phyloP scores from a whole-genome alignment of 2,113 vertebrate species.

The cat (Felis catus) region DNA sequence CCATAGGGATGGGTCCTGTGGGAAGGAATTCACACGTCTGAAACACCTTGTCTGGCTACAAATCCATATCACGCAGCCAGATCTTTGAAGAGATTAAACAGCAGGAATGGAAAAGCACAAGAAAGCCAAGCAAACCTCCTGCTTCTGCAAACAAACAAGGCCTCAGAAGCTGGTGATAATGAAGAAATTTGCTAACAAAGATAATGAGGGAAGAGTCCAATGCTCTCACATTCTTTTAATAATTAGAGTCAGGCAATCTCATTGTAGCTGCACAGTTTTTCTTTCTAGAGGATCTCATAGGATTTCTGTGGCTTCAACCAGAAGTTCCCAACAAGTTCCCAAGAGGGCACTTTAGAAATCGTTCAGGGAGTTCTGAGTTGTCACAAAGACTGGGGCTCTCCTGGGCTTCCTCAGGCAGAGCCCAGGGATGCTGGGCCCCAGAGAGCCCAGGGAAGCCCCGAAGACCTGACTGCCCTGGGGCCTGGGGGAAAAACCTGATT shows the following conservation, averaged over 20 bases:
- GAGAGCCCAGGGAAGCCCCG: background rate
- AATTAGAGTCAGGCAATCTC: background rate
- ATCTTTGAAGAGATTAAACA: slow-evolving; percentile 26
- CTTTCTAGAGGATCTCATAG: background rate
- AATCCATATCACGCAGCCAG: background rate
- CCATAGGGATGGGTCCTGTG: background rate
- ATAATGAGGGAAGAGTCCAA: background rate
- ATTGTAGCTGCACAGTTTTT: background rate
- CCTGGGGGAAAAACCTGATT: background rate
- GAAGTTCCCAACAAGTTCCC: background rate
- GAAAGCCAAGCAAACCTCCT: slow-evolving; percentile 2
- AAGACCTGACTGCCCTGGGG: background rate
- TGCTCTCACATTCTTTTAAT: background rate
- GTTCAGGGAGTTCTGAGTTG: background rate
- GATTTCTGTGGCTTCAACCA: background rate
- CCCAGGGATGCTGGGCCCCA: accelerated
- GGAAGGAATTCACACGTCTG: slow-evolving; percentile 15
- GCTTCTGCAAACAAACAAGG: slow-evolving; percentile 49
- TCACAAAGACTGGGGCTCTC: background rate
- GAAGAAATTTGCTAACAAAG: slow-evolving; percentile 50
- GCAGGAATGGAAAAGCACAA: background rate
- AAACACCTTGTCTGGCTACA: background rate
- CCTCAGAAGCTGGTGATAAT: slow-evolving; percentile 47
- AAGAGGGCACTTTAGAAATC: background rate
- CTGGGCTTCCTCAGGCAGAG: background rate